phyloP scores from a whole-genome alignment of 2,888 invertebrate genomes.

The Mythimna lalbum region DNA sequence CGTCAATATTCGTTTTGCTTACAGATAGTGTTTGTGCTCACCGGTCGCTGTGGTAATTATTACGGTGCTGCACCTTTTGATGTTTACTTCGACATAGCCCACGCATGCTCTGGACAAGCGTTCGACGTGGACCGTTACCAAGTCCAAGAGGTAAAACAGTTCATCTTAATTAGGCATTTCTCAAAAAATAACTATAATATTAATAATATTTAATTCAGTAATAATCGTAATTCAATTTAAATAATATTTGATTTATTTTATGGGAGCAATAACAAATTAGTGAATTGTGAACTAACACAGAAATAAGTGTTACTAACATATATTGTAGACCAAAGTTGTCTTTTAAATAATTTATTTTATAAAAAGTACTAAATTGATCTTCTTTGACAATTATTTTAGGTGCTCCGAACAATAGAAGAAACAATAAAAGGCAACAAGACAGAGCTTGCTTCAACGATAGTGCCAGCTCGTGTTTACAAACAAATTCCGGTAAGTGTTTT shows the following conservation, averaged over 20 bases:
- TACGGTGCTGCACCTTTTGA: not conserved
- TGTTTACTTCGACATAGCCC: slow-evolving; percentile 58
- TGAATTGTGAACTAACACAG: no score
- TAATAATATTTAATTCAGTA: no score
- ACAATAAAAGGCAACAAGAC: slow-evolving; percentile 51
- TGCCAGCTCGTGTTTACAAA: slow-evolving; percentile 14
- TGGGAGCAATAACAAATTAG: no score
- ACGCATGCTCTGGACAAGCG: slow-evolving; percentile 52
- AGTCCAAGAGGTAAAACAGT: slow-evolving; percentile 42
- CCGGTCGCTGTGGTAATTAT: slow-evolving; percentile 17
- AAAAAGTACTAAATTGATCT: not conserved
- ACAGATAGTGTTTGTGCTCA: slow-evolving; percentile 60
- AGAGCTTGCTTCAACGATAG: slow-evolving; percentile 14
- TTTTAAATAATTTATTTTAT: no score
- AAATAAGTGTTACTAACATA: no score
- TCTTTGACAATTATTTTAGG: slow-evolving; percentile 41
- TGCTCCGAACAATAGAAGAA: slow-evolving; percentile 47
- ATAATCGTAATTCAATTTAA: no score
- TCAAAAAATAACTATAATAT: no score
- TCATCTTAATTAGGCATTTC: not conserved
- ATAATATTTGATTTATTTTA: no score
- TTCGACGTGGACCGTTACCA: slow-evolving; percentile 23
- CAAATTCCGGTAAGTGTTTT: slow-evolving; percentile 51
- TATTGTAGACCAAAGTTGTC: no score
- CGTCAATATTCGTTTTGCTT: slow-evolving; percentile 8